A percentile compares a stretch with the other conserved stretches of the same genome.
Conservation (phyloP, 2,113 vertebrate species). For the Sturnus vulgaris region DNA sequence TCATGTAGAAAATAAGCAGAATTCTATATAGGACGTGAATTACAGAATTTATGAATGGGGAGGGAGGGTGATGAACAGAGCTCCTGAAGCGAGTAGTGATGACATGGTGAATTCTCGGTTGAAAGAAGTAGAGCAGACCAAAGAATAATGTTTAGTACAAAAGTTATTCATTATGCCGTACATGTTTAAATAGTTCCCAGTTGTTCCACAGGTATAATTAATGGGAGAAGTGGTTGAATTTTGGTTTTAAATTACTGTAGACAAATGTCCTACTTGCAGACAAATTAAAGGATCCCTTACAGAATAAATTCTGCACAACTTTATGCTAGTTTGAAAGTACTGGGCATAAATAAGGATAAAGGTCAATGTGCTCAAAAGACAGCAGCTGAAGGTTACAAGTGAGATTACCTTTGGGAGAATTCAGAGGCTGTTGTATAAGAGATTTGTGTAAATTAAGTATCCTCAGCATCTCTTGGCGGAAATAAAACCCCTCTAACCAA, state of each 20-base stretch:
- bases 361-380: background rate
- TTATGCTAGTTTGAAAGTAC: background rate
- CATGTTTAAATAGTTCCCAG: background rate
- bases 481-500: background rate
- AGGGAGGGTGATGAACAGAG: background rate
- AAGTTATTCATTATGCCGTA: background rate
- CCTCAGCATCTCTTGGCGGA: background rate
- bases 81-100: background rate
- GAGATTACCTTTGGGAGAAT: background rate
- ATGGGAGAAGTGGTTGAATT: background rate
- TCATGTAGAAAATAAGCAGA: background rate
- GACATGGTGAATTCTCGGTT: background rate
- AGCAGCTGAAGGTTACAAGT: background rate
- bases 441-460: background rate
- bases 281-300: background rate
- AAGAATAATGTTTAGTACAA: background rate
- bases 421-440: background rate
- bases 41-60: background rate
- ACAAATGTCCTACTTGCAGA: background rate
- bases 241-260: background rate
- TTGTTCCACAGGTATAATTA: background rate
- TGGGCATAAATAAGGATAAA: background rate
- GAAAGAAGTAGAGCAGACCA: background rate
- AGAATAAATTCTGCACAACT: background rate
- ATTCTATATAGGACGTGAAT: background rate